phyloP scores from a whole-genome alignment of 2,113 vertebrate genomes.

The Felis catus region F.catus_Fca126_mat1.0 CM031413.1:30197001-30197500 shows the following conservation, averaged over 20 bases:
- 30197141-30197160: not conserved
- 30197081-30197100: not conserved
- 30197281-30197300: not conserved
- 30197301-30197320: constrained; percentile 1
- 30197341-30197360: constrained; percentile 36
- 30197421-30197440: constrained; percentile 60
- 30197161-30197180: not conserved
- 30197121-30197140: not conserved
- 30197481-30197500: not conserved
- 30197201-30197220: not conserved
- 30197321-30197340: not conserved
- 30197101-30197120: not conserved
- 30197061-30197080: too few species aligned
- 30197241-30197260: not conserved
- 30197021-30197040: not conserved
- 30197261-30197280: not conserved
- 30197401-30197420: constrained; percentile 24
- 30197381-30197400: constrained; percentile 37
- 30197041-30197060: too few species aligned
- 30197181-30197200: not conserved
- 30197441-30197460: not conserved
- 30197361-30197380: not conserved
- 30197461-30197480: constrained; percentile 12
- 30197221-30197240: not conserved
- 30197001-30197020: not conserved